Evolutionary conservation across 2,113 vertebrate species (phyloP).

Genomic region (Hippolais icterina): DNA sequence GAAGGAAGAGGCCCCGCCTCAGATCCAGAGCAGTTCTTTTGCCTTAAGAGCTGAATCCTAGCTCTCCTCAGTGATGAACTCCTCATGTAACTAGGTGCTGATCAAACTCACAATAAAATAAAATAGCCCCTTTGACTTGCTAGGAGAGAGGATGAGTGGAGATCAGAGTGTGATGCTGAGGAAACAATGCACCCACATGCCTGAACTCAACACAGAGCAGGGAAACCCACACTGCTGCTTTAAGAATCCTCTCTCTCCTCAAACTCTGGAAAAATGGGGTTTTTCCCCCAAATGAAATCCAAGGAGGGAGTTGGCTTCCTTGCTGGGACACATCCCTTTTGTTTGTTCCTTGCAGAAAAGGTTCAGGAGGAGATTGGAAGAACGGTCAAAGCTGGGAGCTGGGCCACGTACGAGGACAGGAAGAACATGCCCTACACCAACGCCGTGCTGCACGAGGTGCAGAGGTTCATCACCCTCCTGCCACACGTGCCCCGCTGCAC

Average conservation of each 20-base stretch:
- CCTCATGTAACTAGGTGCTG: not conserved
- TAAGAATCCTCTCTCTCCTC: not conserved
- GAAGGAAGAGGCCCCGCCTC: not conserved
- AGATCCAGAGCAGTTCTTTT: not conserved
- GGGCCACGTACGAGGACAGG: constrained; percentile 62
- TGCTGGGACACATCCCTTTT: not conserved
- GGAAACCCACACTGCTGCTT: not conserved
- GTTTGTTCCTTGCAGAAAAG: constrained; percentile 46
- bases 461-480: constrained; percentile 84
- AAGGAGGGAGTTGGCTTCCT: not conserved
- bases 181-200: not conserved
- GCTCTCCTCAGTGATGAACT: not conserved
- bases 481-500: constrained; percentile 71
- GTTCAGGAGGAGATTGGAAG: constrained; percentile 74
- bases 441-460: constrained; percentile 87
- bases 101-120: not conserved
- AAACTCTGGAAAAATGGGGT: not conserved
- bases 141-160: not conserved
- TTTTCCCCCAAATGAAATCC: not conserved
- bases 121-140: not conserved
- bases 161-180: not conserved
- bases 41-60: not conserved
- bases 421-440: constrained; percentile 79
- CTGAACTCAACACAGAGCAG: not conserved
- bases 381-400: constrained; percentile 21